These are phyloP conservation scores for Ichneumon xanthorius DNA, from an alignment of 2,888 invertebrate genomes.

Conservation along the genomic window DNA sequence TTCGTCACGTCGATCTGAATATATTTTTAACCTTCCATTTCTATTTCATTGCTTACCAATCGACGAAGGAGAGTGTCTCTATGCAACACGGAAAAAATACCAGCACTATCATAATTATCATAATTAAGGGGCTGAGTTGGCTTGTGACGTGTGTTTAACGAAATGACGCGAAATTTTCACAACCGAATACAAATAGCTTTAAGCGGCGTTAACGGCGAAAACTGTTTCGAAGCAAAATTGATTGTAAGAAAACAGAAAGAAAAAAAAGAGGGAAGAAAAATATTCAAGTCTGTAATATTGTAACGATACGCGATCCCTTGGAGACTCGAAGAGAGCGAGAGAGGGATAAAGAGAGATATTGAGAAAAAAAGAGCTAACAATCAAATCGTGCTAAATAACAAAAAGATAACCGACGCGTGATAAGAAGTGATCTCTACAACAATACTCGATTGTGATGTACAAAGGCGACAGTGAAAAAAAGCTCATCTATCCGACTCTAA, in stretches of 20 bases:
- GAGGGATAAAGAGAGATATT: neutral
- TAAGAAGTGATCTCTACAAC: slow-evolving; percentile 18
- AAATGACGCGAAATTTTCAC: slow-evolving; percentile 22
- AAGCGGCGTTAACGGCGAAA: slow-evolving; percentile 15
- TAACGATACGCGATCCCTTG: slow-evolving; percentile 24
- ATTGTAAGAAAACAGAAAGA: neutral
- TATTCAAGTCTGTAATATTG: slow-evolving; percentile 26
- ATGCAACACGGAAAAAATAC: slow-evolving; percentile 82
- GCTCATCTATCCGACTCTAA: slow-evolving; percentile 43
- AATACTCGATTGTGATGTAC: slow-evolving; percentile 46
- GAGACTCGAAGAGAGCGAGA: slow-evolving; percentile 2
- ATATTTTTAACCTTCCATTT: slow-evolving; percentile 77
- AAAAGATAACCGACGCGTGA: slow-evolving; percentile 15
- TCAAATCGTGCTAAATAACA: slow-evolving; percentile 42
- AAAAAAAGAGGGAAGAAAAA: neutral
- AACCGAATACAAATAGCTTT: slow-evolving; percentile 31
- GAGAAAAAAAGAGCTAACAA: slow-evolving; percentile 19
- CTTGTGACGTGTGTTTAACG: slow-evolving; percentile 17
- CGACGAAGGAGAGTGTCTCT: slow-evolving; percentile 82
- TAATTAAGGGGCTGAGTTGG: slow-evolving; percentile 71
- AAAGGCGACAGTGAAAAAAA: slow-evolving; percentile 38
- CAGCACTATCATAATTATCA: slow-evolving; percentile 80
- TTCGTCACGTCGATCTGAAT: slow-evolving; percentile 40
- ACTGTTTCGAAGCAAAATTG: slow-evolving; percentile 30
- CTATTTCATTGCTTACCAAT: slow-evolving; percentile 82